Evolutionary conservation across 1,140 invertebrate species (phyloP).

Genomic region (Drosophila insularis): DNA sequence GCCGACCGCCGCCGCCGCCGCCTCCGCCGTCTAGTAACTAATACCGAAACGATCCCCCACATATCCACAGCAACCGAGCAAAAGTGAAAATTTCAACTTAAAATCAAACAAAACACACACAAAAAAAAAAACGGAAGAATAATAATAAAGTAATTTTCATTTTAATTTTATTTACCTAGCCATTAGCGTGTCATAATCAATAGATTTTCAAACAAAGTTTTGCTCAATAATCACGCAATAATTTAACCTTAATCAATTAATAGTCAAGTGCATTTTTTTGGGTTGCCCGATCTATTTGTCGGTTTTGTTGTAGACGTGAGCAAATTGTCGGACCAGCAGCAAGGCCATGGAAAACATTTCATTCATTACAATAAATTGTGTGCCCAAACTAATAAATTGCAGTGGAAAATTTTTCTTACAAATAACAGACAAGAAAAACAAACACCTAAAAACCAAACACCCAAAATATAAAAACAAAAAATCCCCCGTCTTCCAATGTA

Average conservation of each 20-base stretch:
- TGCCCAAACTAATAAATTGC: constrained; percentile 46
- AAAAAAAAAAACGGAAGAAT: background rate
- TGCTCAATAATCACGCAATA: constrained; percentile 22
- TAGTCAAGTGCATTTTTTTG: background rate
- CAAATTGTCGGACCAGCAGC: constrained; percentile 12
- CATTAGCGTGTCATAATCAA: constrained; percentile 12
- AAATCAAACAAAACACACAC: background rate
- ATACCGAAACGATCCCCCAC: too few species aligned
- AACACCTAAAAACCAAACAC: background rate
- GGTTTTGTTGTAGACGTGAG: background rate
- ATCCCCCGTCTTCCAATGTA: background rate
- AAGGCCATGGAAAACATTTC: constrained; percentile 20
- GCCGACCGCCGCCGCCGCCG: background rate
- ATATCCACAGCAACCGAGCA: background rate
- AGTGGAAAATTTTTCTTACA: constrained; percentile 57
- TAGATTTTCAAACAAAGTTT: background rate
- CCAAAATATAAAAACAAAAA: background rate
- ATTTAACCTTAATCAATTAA: background rate
- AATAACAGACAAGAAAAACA: background rate
- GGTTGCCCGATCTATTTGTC: too few species aligned
- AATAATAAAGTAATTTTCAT: constrained; percentile 13
- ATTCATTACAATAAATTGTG: constrained; percentile 58
- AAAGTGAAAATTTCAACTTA: constrained; percentile 23
- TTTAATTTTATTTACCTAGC: constrained; percentile 12
- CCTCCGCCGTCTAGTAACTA: constrained; percentile 21